These are phyloP conservation scores for Cuculus canorus DNA, from an alignment of 2,797 vertebrate genomes.

Conservation along the genomic window DNA sequence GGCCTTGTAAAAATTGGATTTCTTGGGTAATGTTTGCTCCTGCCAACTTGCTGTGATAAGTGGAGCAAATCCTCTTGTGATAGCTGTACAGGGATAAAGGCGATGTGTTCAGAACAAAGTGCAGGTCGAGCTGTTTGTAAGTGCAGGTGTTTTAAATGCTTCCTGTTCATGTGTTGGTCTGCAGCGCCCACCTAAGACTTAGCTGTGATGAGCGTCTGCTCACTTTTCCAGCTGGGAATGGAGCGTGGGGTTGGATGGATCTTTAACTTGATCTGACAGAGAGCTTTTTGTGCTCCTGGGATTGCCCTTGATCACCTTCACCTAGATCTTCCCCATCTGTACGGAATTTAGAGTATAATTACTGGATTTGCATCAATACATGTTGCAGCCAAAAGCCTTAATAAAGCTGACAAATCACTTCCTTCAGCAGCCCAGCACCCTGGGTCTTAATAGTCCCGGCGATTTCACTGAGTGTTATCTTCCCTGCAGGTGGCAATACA, in stretches of 20 bases:
- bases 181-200: not conserved
- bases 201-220: not conserved
- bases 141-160: not conserved
- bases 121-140: not conserved
- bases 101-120: not conserved
- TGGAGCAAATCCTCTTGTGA: not conserved
- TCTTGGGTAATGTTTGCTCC: not conserved
- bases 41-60: not conserved
- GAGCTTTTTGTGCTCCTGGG: accelerated
- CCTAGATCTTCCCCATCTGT: not conserved
- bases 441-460: not conserved
- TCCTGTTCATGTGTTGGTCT: not conserved
- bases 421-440: not conserved
- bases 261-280: not conserved
- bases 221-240: not conserved
- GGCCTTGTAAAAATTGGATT: not conserved
- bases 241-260: not conserved
- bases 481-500: slow-evolving; percentile 21
- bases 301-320: not conserved
- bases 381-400: slow-evolving; percentile 11
- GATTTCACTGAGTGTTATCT: not conserved
- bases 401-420: slow-evolving; percentile 18
- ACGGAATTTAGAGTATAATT: not conserved
- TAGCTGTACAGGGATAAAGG: not conserved
- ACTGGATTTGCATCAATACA: not conserved